Evolutionary conservation across 1,140 invertebrate genomes (phyloP), one percentile per base, ranked within the genome.

Genomic region (Nephila pilipes): DNA sequence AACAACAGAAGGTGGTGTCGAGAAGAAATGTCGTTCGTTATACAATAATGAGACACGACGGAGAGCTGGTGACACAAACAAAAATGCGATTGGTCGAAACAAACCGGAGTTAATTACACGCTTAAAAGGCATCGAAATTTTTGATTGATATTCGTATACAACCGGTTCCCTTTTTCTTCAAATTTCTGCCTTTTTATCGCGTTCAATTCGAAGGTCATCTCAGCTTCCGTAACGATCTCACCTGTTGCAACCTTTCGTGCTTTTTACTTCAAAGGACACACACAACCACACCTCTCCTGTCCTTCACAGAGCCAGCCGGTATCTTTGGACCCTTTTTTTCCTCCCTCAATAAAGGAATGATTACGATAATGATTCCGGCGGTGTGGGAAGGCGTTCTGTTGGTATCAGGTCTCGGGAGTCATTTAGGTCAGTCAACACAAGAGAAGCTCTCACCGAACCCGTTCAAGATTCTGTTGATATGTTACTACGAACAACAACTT

Each of bases 341-440:
- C 10, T 18, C 32, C 29, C 65, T 14, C 65, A 69, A 18, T n/a
- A 69, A 14, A 65, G 58, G 16, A 38, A 87, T 54, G 6, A 46
- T 46, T 14, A 32, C 29, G 69, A 36, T 75, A 75, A 46, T 89
- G 36, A 79, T 87, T 87, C 55, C 65, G 14, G 32, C 18, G n/a
- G 25, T 65, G 63, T 65, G 32, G 22, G 87, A 89, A 79, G 69
- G 65, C 87, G 87, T 89, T 89, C 87, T 32, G 54, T 89, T 32
- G 87, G 87, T 89, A 79, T 79, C 87, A 79, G 20, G 65, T 89
- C 65, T 32, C 65, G 25, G 25, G 57, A 79, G 22, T 58, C 69
- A 89, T 89, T 79, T 54, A 80, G 87, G 87, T 79, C 87, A 89
- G 16, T 75, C 32, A 75, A 18, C 16, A 75, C 29, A 36, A 36